Base-by-base conservation (phyloP, 1,140 invertebrate genomes). In the Pomacea maculata region DNA sequence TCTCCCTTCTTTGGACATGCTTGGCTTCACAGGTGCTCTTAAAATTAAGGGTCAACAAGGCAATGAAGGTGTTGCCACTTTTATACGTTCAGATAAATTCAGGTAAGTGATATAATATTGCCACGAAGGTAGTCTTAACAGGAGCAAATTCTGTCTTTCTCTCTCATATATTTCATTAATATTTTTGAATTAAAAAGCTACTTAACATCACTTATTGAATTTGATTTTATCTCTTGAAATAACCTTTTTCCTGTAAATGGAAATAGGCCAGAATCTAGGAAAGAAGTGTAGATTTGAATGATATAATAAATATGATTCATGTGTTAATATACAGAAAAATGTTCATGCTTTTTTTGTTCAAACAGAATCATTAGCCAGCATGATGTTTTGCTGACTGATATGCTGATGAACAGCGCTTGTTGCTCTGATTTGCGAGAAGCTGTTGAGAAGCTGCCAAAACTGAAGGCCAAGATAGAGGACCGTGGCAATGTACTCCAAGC, bases 51-150 rank as follows among this genome's bases (percentile, higher is more conserved):
- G 94, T 72, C 94, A 94, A 34, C 90, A 94, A 76, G 94, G 95
- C 10, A 92, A 92, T 3, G 97, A 98, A 92, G 97, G 97, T 12
- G 87, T 96, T 14, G 94, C 95, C 1, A 94, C 94, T 83, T 97
- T 98, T 92, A 97, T 83, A 76, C 83, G 87, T 75, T 84, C 72
- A 70, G 85, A 86, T 17, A 92, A 91, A 81, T 92, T 92, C 76
- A 88, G 83, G 89, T 90, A 67, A 82, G 17, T 17, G 78, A 9
- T 72, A 29, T 25, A 74, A 70, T 80, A 52, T 64, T 21, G 57
- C 57, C 15, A 14, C 9, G 15, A 61, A 17, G 57, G 57, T 8
- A 61, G 11, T 14, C 15, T 61, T 61, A 17, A 61, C 57, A 6
- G 57, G 57, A 61, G 57, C 57, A 17, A 17, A 6, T 4, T 61